Evolutionary conservation across 2,888 invertebrate species (phyloP), one percentile per base, ranked within the genome.

Genomic region (Cantharis nigra): DNA sequence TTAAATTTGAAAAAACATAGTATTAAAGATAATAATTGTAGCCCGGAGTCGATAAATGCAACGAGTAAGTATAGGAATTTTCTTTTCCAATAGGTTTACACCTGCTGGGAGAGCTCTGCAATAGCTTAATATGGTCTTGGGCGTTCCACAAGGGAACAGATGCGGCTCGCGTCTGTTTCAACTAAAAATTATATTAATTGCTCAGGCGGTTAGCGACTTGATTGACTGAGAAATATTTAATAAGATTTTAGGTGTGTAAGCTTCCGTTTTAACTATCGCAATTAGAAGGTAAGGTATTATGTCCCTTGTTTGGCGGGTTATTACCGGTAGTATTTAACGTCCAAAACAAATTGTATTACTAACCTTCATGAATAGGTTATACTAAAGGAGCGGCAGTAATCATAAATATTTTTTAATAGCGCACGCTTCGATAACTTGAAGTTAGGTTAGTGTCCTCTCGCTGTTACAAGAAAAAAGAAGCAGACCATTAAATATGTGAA

Each of bases 381-480:
- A 70, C 72, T 30, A 73, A 75, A 83, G 85, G 85, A 85, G 85
- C 84, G 85, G 85, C 81, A 81, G 78, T 78, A 75, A 80, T 81
- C 83, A 85, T 85, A 85, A 85, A 85, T 84, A 85, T 84, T 85
- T 85, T 85, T 85, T 85, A 85, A 85, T 85, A 83, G 83, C 78
- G 81, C 83, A 85, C 84, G 85, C 84, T 83, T 80, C 82, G 84
- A 83, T 85, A 83, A 82, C 81, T 83, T 81, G 78, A 81, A 81
- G 81, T 82, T 83, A 79, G 77, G 74, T 72, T 71, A 72, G 70
- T 78, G 78, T 70, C 64, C 75, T 77, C 33, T 69, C 18, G 63
- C 18, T 64, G 74, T 74, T 70, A 69, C 69, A 63, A 49, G 69
- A 69, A 62, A 71, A 70, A 70, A 75, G 64, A 65, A 75, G 69